Evolutionary conservation across 1,140 invertebrate genomes (phyloP).

Genomic region (Drosophila melanogaster): DNA sequence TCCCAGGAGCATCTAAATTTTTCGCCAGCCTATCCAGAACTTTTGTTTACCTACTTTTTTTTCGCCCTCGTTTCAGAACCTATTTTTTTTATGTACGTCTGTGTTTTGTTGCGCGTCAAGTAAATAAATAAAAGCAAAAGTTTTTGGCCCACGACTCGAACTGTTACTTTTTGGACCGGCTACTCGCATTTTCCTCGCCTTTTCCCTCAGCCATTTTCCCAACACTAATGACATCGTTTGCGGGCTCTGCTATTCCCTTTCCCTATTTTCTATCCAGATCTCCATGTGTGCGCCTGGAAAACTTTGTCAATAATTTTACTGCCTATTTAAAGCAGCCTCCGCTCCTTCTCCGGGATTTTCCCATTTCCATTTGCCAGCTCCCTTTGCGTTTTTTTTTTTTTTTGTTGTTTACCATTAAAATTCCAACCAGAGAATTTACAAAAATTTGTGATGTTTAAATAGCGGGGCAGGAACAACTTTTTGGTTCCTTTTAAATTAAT

Average conservation of each 20-base stretch:
- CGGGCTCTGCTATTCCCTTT: slow-evolving; percentile 38
- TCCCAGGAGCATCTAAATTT: slow-evolving; percentile 11
- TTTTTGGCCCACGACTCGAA: slow-evolving; percentile 67
- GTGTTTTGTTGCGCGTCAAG: slow-evolving; percentile 53
- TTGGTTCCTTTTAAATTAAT: slow-evolving; percentile 76
- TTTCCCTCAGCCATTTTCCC: slow-evolving; percentile 15
- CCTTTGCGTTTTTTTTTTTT: slow-evolving; percentile 10
- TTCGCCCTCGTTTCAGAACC: slow-evolving; percentile 15
- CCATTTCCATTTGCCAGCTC: slow-evolving; percentile 12
- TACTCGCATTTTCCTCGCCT: slow-evolving; percentile 1
- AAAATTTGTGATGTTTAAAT: slow-evolving; percentile 81
- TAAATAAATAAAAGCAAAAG: slow-evolving; percentile 79
- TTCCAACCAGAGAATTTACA: slow-evolving; percentile 79
- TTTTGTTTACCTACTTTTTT: slow-evolving; percentile 54
- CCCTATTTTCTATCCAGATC: slow-evolving; percentile 11
- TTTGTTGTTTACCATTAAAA: slow-evolving; percentile 72
- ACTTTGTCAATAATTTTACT: slow-evolving; percentile 77
- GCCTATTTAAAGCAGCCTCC: slow-evolving; percentile 76
- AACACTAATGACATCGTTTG: slow-evolving; percentile 78
- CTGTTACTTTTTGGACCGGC: slow-evolving; percentile 47
- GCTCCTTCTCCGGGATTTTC: slow-evolving; percentile 32
- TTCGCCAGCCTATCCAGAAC: slow-evolving; percentile 35
- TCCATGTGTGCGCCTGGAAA: slow-evolving; percentile 63
- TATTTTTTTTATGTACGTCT: slow-evolving; percentile 18
- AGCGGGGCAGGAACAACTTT: slow-evolving; percentile 56